Base-by-base conservation (phyloP, 2,888 invertebrate species). In the Dryocosmus kuriphilus region DNA sequence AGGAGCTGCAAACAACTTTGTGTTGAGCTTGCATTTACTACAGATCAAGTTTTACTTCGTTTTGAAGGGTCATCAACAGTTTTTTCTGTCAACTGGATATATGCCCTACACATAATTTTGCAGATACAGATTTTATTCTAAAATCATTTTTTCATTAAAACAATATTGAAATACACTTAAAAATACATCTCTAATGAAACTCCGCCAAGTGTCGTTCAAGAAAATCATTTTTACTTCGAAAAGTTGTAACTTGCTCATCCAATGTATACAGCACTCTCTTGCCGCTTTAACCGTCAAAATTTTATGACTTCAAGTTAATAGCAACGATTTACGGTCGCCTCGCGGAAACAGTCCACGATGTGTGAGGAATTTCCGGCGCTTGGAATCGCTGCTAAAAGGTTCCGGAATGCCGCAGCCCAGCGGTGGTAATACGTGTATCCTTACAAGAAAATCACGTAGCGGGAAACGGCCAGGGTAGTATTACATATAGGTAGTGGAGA, bases 401-500 rank as follows among this genome's bases (percentile, higher is more conserved):
- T 51, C 46, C 46, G 27, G n/a, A 77, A 78, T 77, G 74, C 62
- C 77, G 67, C 75, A 74, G 74, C 77, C 73, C 75, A 74, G 74
- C 81, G 78, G 81, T 80, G 77, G 78, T 79, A 80, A 80, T 83
- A 80, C 81, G 81, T 78, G 81, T 83, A 83, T 84, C 86, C 84
- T 85, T 84, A 85, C 84, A 88, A 88, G 88, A 86, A 88, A 87
- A 86, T 88, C 86, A 85, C 85, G 84, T 83, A 83, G 86, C 85
- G 82, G 82, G 85, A 83, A 86, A 87, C 87, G 87, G 84, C 84
- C 87, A 86, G 83, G 51, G 71, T 71, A 30, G 87, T 85, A 85
- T 80, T 82, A 83, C 82, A 85, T 81, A 84, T 85, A 82, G 83
- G 85, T 83, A 84, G 84, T 81, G 86, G 87, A 91, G 91, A 90